phyloP scores from a whole-genome alignment of 1,140 invertebrate genomes.

The Atta cephalotes region DNA sequence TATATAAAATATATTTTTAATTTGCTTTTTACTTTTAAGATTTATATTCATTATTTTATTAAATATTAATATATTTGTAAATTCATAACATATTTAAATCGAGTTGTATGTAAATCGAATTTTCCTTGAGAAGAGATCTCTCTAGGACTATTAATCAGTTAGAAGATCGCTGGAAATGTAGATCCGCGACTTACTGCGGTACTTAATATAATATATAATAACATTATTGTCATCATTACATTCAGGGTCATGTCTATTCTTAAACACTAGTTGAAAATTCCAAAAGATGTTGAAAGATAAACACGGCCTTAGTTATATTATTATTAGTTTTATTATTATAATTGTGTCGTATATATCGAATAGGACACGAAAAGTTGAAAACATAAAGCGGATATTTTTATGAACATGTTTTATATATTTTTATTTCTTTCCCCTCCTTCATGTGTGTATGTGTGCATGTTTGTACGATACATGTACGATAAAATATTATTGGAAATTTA shows the following conservation, averaged over 20 bases:
- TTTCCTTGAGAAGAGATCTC: not conserved
- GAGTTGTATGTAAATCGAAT: not conserved
- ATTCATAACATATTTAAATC: not conserved
- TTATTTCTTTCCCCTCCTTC: not conserved
- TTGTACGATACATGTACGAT: no score
- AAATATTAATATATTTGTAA: not conserved
- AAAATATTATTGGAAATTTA: no score
- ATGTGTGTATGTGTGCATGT: no score
- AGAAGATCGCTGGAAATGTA: constrained; percentile 3
- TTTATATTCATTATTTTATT: constrained; percentile 7
- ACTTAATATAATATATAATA: constrained; percentile 42
- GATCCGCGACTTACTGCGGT: constrained; percentile 37
- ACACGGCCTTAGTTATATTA: constrained; percentile 41
- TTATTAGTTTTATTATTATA: constrained; percentile 60
- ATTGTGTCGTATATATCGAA: constrained; percentile 65
- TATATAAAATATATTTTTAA: constrained; percentile 11
- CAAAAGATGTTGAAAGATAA: constrained; percentile 1
- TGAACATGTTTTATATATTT: constrained; percentile 46
- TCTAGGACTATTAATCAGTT: not conserved
- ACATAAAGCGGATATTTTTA: constrained; percentile 75
- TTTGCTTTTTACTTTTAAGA: not conserved
- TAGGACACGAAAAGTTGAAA: constrained; percentile 63
- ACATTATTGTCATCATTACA: constrained; percentile 41
- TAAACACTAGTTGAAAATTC: not conserved
- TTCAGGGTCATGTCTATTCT: constrained; percentile 8